Evolutionary conservation across 2,888 invertebrate genomes (phyloP), one percentile per base, ranked within the genome.

Genomic region (Epirrhoe tristata): DNA sequence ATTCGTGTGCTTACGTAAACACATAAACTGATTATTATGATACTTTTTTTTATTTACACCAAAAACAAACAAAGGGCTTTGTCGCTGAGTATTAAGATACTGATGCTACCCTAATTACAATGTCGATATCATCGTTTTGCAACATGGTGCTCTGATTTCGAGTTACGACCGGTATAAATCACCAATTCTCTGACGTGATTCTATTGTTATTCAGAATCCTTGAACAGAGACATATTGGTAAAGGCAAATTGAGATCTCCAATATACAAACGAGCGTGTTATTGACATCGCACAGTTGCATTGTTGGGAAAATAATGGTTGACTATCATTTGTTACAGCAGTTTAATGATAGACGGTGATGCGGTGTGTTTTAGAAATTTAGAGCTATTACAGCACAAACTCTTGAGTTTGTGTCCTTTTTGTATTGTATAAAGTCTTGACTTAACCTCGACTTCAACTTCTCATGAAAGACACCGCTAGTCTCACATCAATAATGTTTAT

Each of bases 91-190:
- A 24, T 24, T 24, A 24, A 2, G 24, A 24, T 24, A 24, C 24
- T 24, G 24, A 24, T 24, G 24, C 24, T 24, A 24, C 24, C 24
- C 24, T 24, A 24, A 24, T 24, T 10, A 12, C 12, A 12, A 12
- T 56, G 5, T 8, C 24, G 7, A 60, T 53, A 43, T 60, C 24
- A 43, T 39, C 43, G 16, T 14, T 14, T 12, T 53, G 43, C 59
- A 14, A 31, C 43, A 31, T 10, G 16, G 43, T 32, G 31, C 43
- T 43, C 52, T 53, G 43, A 52, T 60, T 31, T 43, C 59, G 10
- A 53, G 43, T 53, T 60, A 58, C 6, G 58, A 16, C 48, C 58
- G 8, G 17, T 32, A 50, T 48, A 48, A 58, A 58, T 48, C 48
- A 50, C 16, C 10, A 10, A 14, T 39, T 55, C 17, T 43, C 55